These are phyloP conservation scores for Augiades crinisus DNA, from an alignment of 2,888 invertebrate species.

Conservation along the genomic window DNA sequence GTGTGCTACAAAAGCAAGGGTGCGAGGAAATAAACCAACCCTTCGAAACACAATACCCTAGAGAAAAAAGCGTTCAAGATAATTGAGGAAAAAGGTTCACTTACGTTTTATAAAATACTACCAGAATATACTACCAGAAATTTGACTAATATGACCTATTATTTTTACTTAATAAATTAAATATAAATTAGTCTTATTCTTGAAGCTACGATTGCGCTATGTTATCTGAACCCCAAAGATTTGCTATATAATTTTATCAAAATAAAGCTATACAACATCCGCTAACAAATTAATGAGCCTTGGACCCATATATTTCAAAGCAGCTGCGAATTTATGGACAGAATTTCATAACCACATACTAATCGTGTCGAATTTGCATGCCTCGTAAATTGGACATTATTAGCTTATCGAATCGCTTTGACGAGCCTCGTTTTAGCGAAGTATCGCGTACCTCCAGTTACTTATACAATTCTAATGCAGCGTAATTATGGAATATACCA, in stretches of 20 bases:
- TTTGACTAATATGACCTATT: too few species aligned
- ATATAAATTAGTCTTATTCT: too few species aligned
- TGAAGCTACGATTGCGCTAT: too few species aligned
- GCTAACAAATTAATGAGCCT: not conserved
- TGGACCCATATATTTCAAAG: constrained; percentile 2
- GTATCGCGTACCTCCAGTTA: too few species aligned
- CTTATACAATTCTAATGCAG: too few species aligned
- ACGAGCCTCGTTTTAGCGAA: not conserved
- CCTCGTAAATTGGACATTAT: constrained; percentile 10
- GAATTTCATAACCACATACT: constrained; percentile 16
- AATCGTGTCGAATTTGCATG: constrained; percentile 12
- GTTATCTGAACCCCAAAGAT: too few species aligned
- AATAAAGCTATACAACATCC: not conserved
- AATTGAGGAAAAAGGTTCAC: not conserved
- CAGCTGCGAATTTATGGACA: not conserved
- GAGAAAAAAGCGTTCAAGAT: constrained; percentile 3
- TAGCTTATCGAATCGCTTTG: constrained; percentile 16
- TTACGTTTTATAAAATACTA: not conserved
- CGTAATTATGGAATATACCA: too few species aligned
- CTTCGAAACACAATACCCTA: constrained; percentile 7
- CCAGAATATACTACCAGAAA: not conserved
- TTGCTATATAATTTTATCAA: not conserved
- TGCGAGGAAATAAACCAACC: constrained; percentile 11
- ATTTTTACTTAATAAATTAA: too few species aligned
- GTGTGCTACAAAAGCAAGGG: constrained; percentile 16